phyloP scores from a whole-genome alignment of 2,797 vertebrate genomes.

The Pseudochaenichthys georgianus region DNA sequence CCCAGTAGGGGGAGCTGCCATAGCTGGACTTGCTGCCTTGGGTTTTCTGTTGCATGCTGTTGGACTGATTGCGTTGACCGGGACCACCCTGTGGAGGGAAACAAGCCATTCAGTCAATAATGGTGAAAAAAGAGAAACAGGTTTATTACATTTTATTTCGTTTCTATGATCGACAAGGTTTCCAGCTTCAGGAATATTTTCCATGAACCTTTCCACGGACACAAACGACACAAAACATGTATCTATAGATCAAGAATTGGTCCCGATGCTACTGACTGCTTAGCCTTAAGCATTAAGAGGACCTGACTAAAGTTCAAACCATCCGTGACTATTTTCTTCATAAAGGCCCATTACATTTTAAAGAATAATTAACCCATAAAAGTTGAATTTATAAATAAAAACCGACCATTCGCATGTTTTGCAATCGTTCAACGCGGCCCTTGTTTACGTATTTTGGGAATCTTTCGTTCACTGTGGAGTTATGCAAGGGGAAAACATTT shows the following conservation, averaged over 20 bases:
- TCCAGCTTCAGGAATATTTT: background rate
- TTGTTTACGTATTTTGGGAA: no score
- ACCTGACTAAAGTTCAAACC: background rate
- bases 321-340: background rate
- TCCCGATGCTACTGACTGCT: background rate
- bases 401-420: no score
- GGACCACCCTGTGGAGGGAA: slow-evolving; percentile 87
- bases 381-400: no score
- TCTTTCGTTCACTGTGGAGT: no score
- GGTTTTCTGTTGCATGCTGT: slow-evolving; percentile 95
- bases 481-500: no score
- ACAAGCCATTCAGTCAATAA: background rate
- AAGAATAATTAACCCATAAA: no score
- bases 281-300: background rate
- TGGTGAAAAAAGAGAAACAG: background rate
- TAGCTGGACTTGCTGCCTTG: slow-evolving; percentile 96
- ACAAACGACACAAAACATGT: background rate
- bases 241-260: background rate
- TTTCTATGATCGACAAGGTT: background rate
- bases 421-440: no score
- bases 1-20: slow-evolving; percentile 95
- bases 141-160: background rate
- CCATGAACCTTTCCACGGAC: background rate
- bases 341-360: no score
- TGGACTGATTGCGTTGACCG: slow-evolving; percentile 93